Conservation (phyloP, 2,888 invertebrate species). For the Mythimna albipuncta region DNA sequence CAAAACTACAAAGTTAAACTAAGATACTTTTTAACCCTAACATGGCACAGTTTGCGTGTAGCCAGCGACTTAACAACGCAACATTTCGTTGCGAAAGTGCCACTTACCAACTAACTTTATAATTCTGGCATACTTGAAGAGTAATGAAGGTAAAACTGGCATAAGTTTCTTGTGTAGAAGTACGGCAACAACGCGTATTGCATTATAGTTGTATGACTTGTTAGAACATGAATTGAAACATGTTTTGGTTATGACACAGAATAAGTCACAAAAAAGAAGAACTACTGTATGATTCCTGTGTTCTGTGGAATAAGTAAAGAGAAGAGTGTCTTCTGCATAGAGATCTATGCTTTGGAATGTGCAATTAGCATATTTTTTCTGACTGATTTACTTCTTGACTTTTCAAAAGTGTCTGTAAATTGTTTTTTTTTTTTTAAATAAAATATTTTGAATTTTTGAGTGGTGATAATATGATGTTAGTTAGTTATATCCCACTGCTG, state of each 20-base stretch:
- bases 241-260: slow-evolving; percentile 10
- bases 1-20: slow-evolving; percentile 8
- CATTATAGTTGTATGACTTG: slow-evolving; percentile 22
- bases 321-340: too few relatives aligned
- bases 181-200: slow-evolving; percentile 18
- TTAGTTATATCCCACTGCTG: too few relatives aligned
- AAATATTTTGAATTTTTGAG: too few relatives aligned
- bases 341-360: too few relatives aligned
- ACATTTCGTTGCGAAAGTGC: slow-evolving; percentile 60
- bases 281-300: too few relatives aligned
- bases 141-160: slow-evolving; percentile 61
- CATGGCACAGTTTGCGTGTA: slow-evolving; percentile 48
- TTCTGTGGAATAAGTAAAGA: too few relatives aligned
- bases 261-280: too few relatives aligned
- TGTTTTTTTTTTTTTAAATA: too few relatives aligned
- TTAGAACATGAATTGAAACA: slow-evolving; percentile 43
- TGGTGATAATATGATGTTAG: too few relatives aligned
- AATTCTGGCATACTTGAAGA: slow-evolving; percentile 61
- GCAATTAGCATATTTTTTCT: too few relatives aligned
- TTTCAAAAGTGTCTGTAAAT: too few relatives aligned
- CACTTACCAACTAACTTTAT: slow-evolving; percentile 65
- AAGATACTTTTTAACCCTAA: slow-evolving; percentile 33
- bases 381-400: too few relatives aligned
- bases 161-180: slow-evolving; percentile 45
- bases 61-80: slow-evolving; percentile 54